phyloP scores from a whole-genome alignment of 2,113 vertebrate genomes.

The Orcinus orca region DNA sequence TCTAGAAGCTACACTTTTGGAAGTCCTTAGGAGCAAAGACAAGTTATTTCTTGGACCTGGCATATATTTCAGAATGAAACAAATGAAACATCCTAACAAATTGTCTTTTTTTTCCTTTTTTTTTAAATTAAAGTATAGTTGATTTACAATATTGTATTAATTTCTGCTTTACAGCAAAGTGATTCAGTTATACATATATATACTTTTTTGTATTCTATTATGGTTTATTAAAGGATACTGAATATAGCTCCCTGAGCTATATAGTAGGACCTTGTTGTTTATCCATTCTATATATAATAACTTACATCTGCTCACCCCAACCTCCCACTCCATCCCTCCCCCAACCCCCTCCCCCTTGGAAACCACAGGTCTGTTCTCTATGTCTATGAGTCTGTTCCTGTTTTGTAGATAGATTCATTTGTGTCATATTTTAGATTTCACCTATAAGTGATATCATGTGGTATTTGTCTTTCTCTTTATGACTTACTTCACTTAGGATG shows the following conservation, averaged over 20 bases:
- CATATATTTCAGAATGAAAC: conserved; percentile 7
- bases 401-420: background rate
- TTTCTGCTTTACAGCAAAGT: background rate
- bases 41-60: background rate
- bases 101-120: background rate
- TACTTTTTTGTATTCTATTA: background rate
- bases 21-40: background rate
- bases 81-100: background rate
- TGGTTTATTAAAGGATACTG: background rate
- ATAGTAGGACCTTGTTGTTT: background rate
- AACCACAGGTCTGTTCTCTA: background rate
- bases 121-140: background rate
- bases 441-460: background rate
- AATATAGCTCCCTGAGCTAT: background rate
- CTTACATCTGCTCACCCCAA: no score
- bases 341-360: no score
- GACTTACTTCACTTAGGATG: background rate
- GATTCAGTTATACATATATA: background rate
- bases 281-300: no score
- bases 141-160: background rate
- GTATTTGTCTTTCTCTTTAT: background rate
- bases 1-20: background rate
- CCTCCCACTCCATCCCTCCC: no score
- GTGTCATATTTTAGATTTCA: background rate
- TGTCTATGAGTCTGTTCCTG: background rate